Percentiles rank a stretch among this genome's conserved stretches.
These are phyloP conservation scores for Chunga burmeisteri DNA, from an alignment of 2,113 vertebrate genomes.

Conservation along the genomic window DNA sequence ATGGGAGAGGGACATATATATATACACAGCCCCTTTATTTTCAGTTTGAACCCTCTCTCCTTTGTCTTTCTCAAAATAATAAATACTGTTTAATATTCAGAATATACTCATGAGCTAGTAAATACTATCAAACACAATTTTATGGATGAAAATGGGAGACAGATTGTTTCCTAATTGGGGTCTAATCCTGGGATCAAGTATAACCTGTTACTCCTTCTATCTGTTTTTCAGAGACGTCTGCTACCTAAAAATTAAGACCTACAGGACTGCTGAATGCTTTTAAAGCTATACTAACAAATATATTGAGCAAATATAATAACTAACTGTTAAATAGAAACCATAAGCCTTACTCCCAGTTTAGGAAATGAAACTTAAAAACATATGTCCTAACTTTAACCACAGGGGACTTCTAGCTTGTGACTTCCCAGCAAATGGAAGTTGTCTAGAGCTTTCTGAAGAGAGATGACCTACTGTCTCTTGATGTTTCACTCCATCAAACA, in stretches of 20 bases:
- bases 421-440: not conserved
- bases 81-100: not conserved
- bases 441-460: not conserved
- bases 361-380: not conserved
- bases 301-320: not conserved
- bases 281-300: not conserved
- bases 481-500: not conserved
- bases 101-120: not conserved
- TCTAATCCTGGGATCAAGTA: not conserved
- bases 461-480: not conserved
- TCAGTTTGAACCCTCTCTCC: not conserved
- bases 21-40: not conserved
- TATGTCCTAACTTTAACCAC: not conserved
- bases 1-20: not conserved
- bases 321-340: not conserved
- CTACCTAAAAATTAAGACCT: not conserved
- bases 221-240: not conserved
- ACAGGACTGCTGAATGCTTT: not conserved
- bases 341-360: not conserved
- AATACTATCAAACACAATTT: not conserved
- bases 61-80: not conserved
- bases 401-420: not conserved
- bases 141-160: not conserved
- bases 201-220: not conserved
- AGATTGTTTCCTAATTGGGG: not conserved